Evolutionary conservation across 2,113 vertebrate genomes (phyloP).

Genomic region (Phoxinus phoxinus): DNA sequence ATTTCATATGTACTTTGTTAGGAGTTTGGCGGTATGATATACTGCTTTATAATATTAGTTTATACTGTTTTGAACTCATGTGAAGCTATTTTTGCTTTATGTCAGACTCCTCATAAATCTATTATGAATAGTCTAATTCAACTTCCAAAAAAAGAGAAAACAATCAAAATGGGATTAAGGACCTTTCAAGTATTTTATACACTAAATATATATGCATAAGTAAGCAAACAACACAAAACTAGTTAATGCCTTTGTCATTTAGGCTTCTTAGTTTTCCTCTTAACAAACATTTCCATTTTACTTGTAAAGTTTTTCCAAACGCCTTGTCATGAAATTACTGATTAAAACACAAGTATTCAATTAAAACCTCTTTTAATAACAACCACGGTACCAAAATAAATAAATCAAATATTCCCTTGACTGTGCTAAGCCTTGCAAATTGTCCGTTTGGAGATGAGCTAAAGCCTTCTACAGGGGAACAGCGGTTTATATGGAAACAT

Average conservation of each 20-base stretch:
- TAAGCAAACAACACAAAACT: too few relatives aligned
- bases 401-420: constrained; percentile 68
- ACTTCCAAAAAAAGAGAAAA: not conserved
- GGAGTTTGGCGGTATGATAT: not conserved
- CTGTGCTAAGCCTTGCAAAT: constrained; percentile 67
- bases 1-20: not conserved
- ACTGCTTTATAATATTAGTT: not conserved
- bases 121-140: not conserved
- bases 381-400: constrained; percentile 58
- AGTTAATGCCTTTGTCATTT: too few relatives aligned
- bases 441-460: constrained; percentile 67
- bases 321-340: constrained; percentile 14
- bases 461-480: constrained; percentile 66
- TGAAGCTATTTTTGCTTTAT: not conserved
- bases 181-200: not conserved
- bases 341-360: constrained; percentile 61
- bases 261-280: not conserved
- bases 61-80: not conserved
- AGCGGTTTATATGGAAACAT: constrained; percentile 76
- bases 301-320: not conserved
- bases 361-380: constrained; percentile 53
- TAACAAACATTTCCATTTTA: not conserved
- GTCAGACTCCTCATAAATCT: not conserved
- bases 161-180: not conserved
- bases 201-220: not conserved